Evolutionary conservation across 2,888 invertebrate genomes (phyloP).

Genomic region (Eupelmus urozonus): DNA sequence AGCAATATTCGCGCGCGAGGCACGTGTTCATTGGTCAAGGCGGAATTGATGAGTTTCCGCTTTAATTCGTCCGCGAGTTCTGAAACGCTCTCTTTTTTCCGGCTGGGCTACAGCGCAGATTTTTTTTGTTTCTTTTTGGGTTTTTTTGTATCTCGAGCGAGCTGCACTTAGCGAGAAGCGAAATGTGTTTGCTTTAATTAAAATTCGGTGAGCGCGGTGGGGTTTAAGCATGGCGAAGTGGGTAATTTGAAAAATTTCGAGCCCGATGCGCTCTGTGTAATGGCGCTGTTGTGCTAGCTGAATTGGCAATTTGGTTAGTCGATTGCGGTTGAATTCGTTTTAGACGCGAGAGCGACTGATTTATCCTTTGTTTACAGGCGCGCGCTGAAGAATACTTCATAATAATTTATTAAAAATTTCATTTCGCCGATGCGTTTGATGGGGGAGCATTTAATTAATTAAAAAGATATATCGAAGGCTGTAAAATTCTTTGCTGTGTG

Average conservation of each 20-base stretch:
- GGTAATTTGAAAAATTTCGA: background rate
- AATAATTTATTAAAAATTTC: too few relatives aligned
- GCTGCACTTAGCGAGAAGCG: background rate
- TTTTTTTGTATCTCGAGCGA: constrained; percentile 1
- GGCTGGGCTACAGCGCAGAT: background rate
- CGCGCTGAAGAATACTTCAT: too few relatives aligned
- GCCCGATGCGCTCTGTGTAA: background rate
- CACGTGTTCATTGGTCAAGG: background rate
- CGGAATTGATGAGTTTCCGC: constrained; percentile 2
- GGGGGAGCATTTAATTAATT: too few relatives aligned
- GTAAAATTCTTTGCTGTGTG: too few relatives aligned
- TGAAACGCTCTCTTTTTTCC: background rate
- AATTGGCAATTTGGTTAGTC: too few relatives aligned
- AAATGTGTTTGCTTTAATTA: constrained; percentile 37
- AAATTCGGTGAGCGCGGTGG: constrained; percentile 5
- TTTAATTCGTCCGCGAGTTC: background rate
- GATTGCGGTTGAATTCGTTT: too few relatives aligned
- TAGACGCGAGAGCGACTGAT: too few relatives aligned
- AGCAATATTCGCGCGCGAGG: background rate
- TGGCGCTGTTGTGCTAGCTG: too few relatives aligned
- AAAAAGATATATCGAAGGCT: too few relatives aligned
- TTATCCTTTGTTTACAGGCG: too few relatives aligned
- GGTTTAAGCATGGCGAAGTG: background rate
- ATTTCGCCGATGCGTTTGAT: too few relatives aligned
- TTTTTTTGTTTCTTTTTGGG: background rate